A percentile compares a stretch with the other conserved stretches of the same genome.
These are phyloP conservation scores for Harpalus rubripes DNA, from an alignment of 2,888 invertebrate genomes.

Conservation along the genomic window DNA sequence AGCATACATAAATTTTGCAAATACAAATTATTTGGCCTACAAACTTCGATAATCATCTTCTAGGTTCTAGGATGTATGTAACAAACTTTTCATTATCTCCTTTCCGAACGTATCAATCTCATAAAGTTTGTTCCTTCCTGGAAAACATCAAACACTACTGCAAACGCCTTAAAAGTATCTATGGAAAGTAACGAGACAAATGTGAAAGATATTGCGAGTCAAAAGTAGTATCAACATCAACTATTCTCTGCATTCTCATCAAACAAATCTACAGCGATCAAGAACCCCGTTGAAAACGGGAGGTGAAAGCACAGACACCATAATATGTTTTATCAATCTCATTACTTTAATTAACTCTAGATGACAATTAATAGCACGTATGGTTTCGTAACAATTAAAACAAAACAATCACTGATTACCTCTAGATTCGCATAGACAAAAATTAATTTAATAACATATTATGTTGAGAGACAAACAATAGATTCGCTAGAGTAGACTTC, in stretches of 20 bases:
- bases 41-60: neutral
- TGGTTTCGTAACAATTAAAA: constrained; percentile 52
- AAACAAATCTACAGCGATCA: neutral
- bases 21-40: neutral
- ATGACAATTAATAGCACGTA: constrained; percentile 41
- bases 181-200: constrained; percentile 1
- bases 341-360: constrained; percentile 34
- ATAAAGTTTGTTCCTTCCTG: neutral
- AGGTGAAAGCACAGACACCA: constrained; percentile 14
- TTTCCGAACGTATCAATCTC: neutral
- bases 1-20: neutral
- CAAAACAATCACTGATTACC: constrained; percentile 36
- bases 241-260: neutral
- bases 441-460: constrained; percentile 53
- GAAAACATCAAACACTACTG: neutral
- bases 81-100: neutral
- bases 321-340: constrained; percentile 33
- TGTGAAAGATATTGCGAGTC: neutral
- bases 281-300: neutral
- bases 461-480: constrained; percentile 40
- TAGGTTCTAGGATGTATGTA: neutral
- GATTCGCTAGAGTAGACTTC: neutral
- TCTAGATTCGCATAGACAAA: constrained; percentile 29
- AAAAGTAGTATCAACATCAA: neutral
- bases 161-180: neutral